Percentiles rank a stretch among this genome's conserved stretches.
These are phyloP conservation scores for Leptinotarsa texana DNA, from an alignment of 1,140 invertebrate species.

Conservation along the genomic window DNA sequence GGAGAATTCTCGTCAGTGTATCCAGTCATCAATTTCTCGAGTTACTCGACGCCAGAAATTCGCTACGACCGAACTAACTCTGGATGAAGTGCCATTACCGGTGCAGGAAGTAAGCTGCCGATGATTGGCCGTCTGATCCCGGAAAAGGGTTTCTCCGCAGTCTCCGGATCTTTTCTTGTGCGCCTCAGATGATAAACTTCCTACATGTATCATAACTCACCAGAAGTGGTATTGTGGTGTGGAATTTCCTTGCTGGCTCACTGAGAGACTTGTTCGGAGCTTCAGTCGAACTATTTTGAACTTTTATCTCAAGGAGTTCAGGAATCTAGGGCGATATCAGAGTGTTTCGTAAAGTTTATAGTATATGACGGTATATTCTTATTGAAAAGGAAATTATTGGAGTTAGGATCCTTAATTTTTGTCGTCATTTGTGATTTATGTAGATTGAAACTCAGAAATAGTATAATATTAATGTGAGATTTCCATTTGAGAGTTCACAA, in stretches of 20 bases:
- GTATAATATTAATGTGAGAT: too few relatives aligned
- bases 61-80: background rate
- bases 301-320: too few relatives aligned
- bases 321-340: too few relatives aligned
- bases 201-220: slow-evolving; percentile 3
- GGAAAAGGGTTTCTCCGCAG: background rate
- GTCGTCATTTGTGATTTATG: too few relatives aligned
- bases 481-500: too few relatives aligned
- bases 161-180: background rate
- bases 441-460: too few relatives aligned
- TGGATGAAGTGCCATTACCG: slow-evolving; percentile 2
- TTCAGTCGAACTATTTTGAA: too few relatives aligned
- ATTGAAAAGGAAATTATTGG: too few relatives aligned
- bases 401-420: too few relatives aligned
- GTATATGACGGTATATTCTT: too few relatives aligned
- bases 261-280: too few relatives aligned
- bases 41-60: background rate
- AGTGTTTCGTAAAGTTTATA: too few relatives aligned
- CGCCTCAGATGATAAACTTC: background rate
- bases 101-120: background rate
- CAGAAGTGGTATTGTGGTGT: background rate
- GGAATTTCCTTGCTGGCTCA: background rate
- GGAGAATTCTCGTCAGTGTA: background rate
- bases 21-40: background rate
- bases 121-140: slow-evolving; percentile 4